These are phyloP conservation scores for Parazoanthus swiftii DNA, from an alignment of 92 coral and sea anemone species.

Conservation along the genomic window DNA sequence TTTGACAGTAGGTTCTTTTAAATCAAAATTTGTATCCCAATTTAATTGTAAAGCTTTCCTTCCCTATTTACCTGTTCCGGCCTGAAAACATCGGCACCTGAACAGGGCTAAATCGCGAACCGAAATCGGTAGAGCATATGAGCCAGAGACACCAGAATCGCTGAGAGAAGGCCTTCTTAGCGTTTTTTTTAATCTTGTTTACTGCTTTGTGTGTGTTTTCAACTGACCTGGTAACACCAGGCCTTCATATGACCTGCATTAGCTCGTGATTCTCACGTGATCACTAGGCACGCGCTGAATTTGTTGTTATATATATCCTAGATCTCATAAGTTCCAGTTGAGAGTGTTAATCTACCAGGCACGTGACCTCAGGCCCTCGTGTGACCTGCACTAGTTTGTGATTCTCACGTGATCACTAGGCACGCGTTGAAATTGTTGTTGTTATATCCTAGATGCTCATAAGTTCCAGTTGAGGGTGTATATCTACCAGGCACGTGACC, in stretches of 20 bases:
- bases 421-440: neutral
- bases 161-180: no score
- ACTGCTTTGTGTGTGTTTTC: no score
- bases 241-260: constrained; percentile 63
- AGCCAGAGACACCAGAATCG: no score
- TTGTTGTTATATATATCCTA: constrained; percentile 5
- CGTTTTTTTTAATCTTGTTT: no score
- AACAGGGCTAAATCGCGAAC: no score
- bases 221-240: neutral
- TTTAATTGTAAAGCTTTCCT: neutral
- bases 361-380: constrained; percentile 85
- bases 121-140: no score
- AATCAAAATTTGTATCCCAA: neutral
- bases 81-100: no score
- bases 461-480: constrained; percentile 91
- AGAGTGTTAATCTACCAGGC: constrained; percentile 86
- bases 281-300: neutral
- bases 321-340: constrained; percentile 84
- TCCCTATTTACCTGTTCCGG: neutral
- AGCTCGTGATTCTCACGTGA: neutral
- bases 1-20: constrained; percentile 73
- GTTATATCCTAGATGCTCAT: constrained; percentile 64
- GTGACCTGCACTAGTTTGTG: constrained; percentile 25
- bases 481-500: constrained; percentile 89
- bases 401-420: neutral